These are phyloP conservation scores for Entomobrya multifasciata DNA, from an alignment of 2,888 invertebrate genomes.

Conservation along the genomic window DNA sequence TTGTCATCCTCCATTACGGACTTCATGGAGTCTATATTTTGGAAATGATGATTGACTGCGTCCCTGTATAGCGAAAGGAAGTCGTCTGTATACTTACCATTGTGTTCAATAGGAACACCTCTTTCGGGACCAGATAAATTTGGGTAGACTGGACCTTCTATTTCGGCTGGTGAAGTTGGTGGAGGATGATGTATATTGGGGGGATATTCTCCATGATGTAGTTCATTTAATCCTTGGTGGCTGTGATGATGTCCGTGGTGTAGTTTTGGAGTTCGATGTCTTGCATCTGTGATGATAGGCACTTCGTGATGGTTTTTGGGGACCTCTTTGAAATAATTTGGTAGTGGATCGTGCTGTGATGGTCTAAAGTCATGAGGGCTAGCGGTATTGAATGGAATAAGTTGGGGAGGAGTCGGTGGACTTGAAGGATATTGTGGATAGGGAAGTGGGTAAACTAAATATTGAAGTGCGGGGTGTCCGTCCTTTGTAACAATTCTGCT, in stretches of 20 bases:
- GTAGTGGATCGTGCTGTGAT: conserved; percentile 73
- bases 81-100: conserved; percentile 75
- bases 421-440: conserved; percentile 47
- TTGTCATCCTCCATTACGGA: not conserved
- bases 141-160: not conserved
- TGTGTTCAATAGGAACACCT: conserved; percentile 57
- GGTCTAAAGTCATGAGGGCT: conserved; percentile 57
- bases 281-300: conserved; percentile 42
- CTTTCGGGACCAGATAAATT: no score
- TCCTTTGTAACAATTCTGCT: conserved; percentile 72
- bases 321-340: conserved; percentile 46
- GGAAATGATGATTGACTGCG: conserved; percentile 61
- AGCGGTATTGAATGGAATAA: conserved; percentile 62
- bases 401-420: conserved; percentile 77
- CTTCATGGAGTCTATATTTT: conserved; percentile 52
- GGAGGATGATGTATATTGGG: conserved; percentile 8
- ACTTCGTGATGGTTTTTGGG: conserved; percentile 37
- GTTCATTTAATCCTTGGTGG: no score
- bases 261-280: conserved; percentile 52
- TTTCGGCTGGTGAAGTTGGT: no score
- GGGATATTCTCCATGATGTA: no score
- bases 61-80: conserved; percentile 71
- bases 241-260: conserved; percentile 30
- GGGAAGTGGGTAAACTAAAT: conserved; percentile 76
- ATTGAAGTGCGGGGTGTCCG: conserved; percentile 77